Evolutionary conservation across 2,888 invertebrate species (phyloP).

Genomic region (Tricholauxania praeusta): DNA sequence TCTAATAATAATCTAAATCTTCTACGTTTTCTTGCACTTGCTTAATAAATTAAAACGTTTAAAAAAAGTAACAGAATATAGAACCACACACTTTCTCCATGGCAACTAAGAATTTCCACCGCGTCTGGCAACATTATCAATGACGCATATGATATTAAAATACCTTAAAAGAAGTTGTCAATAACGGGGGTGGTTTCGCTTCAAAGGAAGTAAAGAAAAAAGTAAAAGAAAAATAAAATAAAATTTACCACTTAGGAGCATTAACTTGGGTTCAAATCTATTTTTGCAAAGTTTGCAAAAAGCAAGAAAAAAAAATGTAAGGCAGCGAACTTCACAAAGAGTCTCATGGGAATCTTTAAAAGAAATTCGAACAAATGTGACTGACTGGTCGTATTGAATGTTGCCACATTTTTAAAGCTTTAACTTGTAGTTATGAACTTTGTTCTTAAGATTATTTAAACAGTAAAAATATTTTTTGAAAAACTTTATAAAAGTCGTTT

Average conservation of each 20-base stretch:
- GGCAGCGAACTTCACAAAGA: neutral
- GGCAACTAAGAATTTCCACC: too few relatives aligned
- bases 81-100: too few relatives aligned
- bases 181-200: neutral
- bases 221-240: neutral
- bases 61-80: too few relatives aligned
- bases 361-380: conserved; percentile 1
- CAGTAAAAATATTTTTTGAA: too few relatives aligned
- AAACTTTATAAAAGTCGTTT: too few relatives aligned
- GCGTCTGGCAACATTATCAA: conserved; percentile 1
- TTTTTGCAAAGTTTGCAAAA: conserved; percentile 10
- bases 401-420: too few relatives aligned
- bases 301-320: neutral
- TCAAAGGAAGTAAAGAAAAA: neutral
- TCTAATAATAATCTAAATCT: too few relatives aligned
- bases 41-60: too few relatives aligned
- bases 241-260: neutral
- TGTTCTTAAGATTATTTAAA: too few relatives aligned
- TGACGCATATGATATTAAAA: neutral
- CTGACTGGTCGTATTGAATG: neutral
- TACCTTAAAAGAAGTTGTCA: neutral
- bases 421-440: too few relatives aligned
- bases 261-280: conserved; percentile 3
- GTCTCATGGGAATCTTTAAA: conserved; percentile 1
- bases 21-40: too few relatives aligned